These are phyloP conservation scores for Lamellibrachia luymesi DNA, from an alignment of 1,140 invertebrate species.

Conservation along the genomic window DNA sequence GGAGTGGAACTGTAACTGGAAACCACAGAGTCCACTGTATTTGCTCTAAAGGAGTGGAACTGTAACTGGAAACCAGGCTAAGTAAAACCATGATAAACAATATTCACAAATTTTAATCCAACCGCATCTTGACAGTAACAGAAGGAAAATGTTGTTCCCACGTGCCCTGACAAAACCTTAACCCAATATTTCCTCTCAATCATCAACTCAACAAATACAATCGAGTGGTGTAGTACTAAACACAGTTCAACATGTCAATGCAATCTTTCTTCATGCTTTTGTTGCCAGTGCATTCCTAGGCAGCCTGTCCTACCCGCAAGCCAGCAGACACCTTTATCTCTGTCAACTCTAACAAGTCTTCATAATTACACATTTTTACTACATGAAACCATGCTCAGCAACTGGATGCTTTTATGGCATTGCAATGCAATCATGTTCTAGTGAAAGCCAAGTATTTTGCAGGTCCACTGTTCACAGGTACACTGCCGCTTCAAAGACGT, in stretches of 20 bases:
- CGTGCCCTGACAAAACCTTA: not conserved
- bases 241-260: not conserved
- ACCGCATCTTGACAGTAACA: not conserved
- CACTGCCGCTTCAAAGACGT: not conserved
- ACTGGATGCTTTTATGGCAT: not conserved
- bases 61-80: not conserved
- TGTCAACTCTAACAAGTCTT: not conserved
- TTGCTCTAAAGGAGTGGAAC: no score
- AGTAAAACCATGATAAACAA: not conserved
- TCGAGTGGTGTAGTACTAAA: not conserved
- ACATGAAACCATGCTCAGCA: not conserved
- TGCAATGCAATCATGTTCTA: not conserved
- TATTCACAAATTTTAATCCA: not conserved
- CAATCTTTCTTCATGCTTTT: not conserved
- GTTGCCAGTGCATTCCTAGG: not conserved
- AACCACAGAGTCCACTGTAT: no score
- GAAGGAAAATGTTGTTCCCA: not conserved
- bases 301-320: not conserved
- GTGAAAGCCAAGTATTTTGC: not conserved
- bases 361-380: constrained; percentile 1
- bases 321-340: not conserved
- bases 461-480: not conserved
- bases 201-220: not conserved
- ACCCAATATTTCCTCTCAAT: not conserved
- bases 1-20: no score